Conservation (phyloP, 1,140 invertebrate species). For the Heterodera carotae region DNA sequence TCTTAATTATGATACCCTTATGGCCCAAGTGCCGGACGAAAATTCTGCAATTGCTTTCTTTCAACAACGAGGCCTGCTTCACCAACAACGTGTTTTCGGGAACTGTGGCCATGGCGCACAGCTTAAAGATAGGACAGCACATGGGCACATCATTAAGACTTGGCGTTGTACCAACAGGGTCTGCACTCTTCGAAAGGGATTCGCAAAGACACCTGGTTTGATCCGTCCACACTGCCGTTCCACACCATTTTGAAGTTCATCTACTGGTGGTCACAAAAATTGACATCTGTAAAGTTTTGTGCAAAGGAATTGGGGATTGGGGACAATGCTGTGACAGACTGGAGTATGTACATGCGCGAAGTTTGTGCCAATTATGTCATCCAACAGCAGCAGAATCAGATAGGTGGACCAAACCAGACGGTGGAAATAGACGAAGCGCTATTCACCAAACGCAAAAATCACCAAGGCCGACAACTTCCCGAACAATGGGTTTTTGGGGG, state of each 20-base stretch:
- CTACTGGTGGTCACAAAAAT: neutral
- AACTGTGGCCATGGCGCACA: too few species aligned
- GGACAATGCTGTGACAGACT: neutral
- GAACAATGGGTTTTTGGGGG: constrained; percentile 25
- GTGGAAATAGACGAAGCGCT: constrained; percentile 16
- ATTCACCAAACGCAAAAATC: constrained; percentile 1
- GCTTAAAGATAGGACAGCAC: too few species aligned
- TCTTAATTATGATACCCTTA: too few species aligned
- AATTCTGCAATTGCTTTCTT: too few species aligned
- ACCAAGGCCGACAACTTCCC: neutral
- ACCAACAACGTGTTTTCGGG: too few species aligned
- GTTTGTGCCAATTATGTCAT: neutral
- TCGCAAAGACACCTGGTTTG: neutral
- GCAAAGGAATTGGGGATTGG: neutral
- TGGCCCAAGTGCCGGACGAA: too few species aligned
- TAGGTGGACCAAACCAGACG: neutral
- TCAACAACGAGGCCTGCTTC: too few species aligned
- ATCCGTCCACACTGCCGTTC: neutral
- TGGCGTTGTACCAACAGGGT: neutral
- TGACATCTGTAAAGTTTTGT: neutral
- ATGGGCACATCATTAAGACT: neutral
- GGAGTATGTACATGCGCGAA: neutral
- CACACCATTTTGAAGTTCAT: constrained; percentile 1
- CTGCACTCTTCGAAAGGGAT: neutral
- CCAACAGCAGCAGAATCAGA: neutral